Base-by-base conservation (phyloP, 2,797 vertebrate species). In the Poeciliopsis paucimaculata region DNA sequence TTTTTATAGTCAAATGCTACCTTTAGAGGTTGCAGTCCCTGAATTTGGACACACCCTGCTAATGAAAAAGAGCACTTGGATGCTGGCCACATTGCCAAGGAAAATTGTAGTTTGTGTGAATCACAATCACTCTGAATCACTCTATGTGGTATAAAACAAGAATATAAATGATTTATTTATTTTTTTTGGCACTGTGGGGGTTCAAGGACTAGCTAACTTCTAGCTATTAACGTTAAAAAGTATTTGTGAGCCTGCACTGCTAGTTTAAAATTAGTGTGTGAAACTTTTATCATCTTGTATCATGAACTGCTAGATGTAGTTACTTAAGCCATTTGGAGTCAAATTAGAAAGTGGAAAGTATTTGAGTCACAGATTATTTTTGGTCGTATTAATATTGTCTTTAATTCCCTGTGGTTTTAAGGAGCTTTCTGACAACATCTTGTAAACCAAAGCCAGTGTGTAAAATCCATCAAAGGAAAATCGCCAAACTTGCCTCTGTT, bases 361-460 rank as follows among this genome's bases (percentile, higher is more conserved):
- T 88, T 86, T 91, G 83, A 90, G 82, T 20, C 34, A 60, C 39
- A 80, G 89, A 93, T 93, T 87, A 92, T 88, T 74, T 86, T 82
- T 16, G 73, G 84, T 87, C 85, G 78, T 84, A 87, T 92, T 85
- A 86, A 90, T 90, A 91, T 91, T 90, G 73, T 91, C 90, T 78
- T 75, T 88, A 89, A 91, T 90, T 89, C 78, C 79, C 83, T 80
- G 82, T 0, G 88, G 90, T 87, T 89, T 85, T 86, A 87, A 91
- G 85, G 77, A 79, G 36, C 55, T 13, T 80, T 86, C 83, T 62
- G 84, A 89, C 86, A 86, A 83, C 77, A 84, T 87, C 87, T 93
- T 75, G 83, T 73, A 80, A 86, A 77, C 9, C 45, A 86, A 82
- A 88, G 77, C 76, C 86, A 84, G 79, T 55, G 73, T 85, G 78